Evolutionary conservation across 2,888 invertebrate genomes (phyloP), one percentile per base, ranked within the genome.

Genomic region (Antitype chi): DNA sequence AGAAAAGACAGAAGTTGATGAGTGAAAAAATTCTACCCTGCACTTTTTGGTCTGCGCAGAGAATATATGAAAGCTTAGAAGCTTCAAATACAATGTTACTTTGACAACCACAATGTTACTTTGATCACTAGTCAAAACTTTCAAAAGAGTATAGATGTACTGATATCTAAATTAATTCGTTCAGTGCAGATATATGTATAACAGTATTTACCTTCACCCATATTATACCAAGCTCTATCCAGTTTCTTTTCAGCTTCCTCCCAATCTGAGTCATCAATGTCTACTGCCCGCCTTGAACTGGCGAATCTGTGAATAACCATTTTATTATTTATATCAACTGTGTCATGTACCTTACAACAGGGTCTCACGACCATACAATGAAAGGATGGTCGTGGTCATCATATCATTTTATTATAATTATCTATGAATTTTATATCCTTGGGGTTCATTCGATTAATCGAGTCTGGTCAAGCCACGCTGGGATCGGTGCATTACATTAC

Each of bases 141-240:
- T 38, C 38, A 38, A 38, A 38, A 38, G 38, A 38, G 6, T 38
- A 38, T 38, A 38, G 38, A 38, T 38, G 4, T 38, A 38, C 38
- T 38, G 38, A 38, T 38, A 38, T 38, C 5, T 38, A 38, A 38
- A 38, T 38, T 38, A 38, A 38, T 38, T 3, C 3, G 6, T 38
- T 38, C 3, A 38, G 38, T 38, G 38, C 3, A 38, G 3, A 13
- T 47, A 47, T 9, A 53, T 23, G 2, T 25, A 25, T 53, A 53
- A 55, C 28, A 28, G 3, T 55, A 70, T 38, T 78, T 91, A 97
- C 97, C 98, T 95, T 99, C 99, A 88, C 99, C 99, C 96, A 99
- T 98, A 84, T 98, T 98, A 93, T 99, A 99, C 99, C 99, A 99
- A 90, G 99, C 99, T 74, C 99, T 97, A 93, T 99, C 99, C 5